A percentile compares a stretch with the other conserved stretches of the same genome.
These are phyloP conservation scores for Doryteuthis pealeii DNA, from an alignment of 1,140 invertebrate species.

Conservation along the genomic window DNA sequence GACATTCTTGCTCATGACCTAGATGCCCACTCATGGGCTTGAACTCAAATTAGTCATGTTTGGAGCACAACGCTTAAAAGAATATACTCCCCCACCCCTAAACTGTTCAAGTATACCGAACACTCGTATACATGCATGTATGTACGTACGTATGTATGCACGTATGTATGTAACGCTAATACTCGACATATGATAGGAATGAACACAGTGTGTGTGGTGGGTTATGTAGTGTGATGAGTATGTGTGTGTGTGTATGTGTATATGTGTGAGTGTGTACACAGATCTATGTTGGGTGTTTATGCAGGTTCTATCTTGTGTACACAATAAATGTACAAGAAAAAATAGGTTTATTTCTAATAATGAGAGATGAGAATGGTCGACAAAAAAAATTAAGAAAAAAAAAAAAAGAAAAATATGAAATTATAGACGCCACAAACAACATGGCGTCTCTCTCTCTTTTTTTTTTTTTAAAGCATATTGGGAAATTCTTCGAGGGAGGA, in stretches of 20 bases:
- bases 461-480: slow-evolving; percentile 7
- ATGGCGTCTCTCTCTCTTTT: slow-evolving; percentile 2
- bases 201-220: slow-evolving; percentile 13
- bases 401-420: not conserved
- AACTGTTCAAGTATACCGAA: too few species aligned
- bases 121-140: slow-evolving; percentile 10
- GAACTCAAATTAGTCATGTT: not conserved
- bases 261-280: not conserved
- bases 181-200: too few species aligned
- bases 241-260: not conserved
- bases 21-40: not conserved
- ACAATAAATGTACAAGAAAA: slow-evolving; percentile 12
- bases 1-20: not conserved
- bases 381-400: not conserved
- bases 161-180: slow-evolving; percentile 17
- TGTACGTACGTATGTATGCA: not conserved
- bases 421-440: not conserved
- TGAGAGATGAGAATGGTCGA: not conserved
- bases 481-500: too few species aligned
- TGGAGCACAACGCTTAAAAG: not conserved
- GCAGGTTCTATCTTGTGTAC: slow-evolving; percentile 5
- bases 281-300: not conserved
- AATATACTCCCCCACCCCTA: not conserved
- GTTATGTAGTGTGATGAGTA: slow-evolving; percentile 12
- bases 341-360: not conserved